phyloP scores from a whole-genome alignment of 2,888 invertebrate genomes.

The Capitulum mitella region DNA sequence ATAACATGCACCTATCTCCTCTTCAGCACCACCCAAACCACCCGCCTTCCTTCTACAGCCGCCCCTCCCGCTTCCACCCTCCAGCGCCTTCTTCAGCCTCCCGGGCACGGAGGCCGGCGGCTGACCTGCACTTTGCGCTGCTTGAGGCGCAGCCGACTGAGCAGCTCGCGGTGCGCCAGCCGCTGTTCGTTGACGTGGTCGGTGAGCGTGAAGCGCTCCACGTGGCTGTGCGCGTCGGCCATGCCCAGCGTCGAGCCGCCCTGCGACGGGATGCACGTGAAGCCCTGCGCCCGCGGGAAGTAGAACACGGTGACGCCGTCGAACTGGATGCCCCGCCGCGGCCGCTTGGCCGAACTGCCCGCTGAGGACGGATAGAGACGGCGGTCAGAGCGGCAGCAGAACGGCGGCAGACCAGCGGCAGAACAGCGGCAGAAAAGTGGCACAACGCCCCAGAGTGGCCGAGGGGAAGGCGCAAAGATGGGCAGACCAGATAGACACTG shows the following conservation, averaged over 20 bases:
- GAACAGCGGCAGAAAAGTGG: no score
- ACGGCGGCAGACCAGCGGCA: no score
- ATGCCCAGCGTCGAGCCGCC: slow-evolving; percentile 75
- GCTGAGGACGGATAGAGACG: slow-evolving; percentile 22
- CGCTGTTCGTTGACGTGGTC: slow-evolving; percentile 87
- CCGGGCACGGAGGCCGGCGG: background rate
- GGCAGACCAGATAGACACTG: no score
- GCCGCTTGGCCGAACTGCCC: slow-evolving; percentile 23
- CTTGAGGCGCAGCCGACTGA: background rate
- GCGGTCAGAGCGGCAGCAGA: slow-evolving; percentile 25
- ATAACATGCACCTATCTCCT: no score
- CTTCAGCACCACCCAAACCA: no score
- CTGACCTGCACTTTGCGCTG: slow-evolving; percentile 12
- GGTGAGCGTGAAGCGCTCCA: slow-evolving; percentile 68
- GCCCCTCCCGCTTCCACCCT: no score
- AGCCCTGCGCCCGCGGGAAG: slow-evolving; percentile 82
- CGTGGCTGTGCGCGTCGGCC: slow-evolving; percentile 58
- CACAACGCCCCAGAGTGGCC: no score
- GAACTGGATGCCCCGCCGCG: slow-evolving; percentile 58
- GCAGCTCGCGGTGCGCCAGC: slow-evolving; percentile 70
- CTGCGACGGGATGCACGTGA: slow-evolving; percentile 78
- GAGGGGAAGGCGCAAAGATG: no score
- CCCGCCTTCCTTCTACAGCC: no score
- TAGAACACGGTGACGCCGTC: slow-evolving; percentile 90
- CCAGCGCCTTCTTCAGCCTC: no score